Percentiles rank a stretch among this genome's conserved stretches.
Conservation (phyloP, 2,797 vertebrate species). For the Ctenopoma kingsleyae region DNA sequence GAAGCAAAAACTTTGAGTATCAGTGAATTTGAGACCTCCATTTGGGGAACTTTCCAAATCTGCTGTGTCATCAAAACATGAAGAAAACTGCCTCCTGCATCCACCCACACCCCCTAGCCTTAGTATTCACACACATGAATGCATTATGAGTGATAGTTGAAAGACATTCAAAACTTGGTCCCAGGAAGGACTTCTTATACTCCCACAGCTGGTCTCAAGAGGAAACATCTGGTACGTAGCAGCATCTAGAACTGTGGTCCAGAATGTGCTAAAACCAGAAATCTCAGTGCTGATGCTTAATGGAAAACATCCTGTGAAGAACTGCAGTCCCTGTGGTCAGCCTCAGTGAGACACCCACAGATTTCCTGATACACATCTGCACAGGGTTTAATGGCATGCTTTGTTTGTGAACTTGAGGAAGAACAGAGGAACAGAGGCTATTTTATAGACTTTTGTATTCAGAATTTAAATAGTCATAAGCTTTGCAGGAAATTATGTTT, state of each 20-base stretch:
- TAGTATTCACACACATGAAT: constrained; percentile 33
- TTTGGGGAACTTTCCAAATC: constrained; percentile 58
- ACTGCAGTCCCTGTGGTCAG: constrained; percentile 44
- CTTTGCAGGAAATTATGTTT: constrained; percentile 1
- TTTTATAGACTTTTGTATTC: constrained; percentile 35
- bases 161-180: constrained; percentile 42
- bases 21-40: constrained; percentile 60
- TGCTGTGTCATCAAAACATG: constrained; percentile 68
- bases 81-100: constrained; percentile 38
- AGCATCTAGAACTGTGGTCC: constrained; percentile 24
- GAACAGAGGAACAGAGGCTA: constrained; percentile 20
- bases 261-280: constrained; percentile 61
- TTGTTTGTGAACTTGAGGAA: constrained; percentile 18
- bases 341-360: constrained; percentile 28
- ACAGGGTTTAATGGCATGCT: constrained; percentile 33
- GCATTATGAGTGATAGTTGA: constrained; percentile 49
- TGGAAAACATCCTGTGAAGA: constrained; percentile 55
- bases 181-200: constrained; percentile 42
- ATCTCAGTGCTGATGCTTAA: constrained; percentile 40
- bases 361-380: constrained; percentile 49
- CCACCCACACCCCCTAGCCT: constrained; percentile 23
- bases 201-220: constrained; percentile 64
- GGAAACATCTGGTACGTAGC: constrained; percentile 69
- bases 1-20: constrained; percentile 57
- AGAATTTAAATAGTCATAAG: not conserved